Base-by-base conservation (phyloP, 2,113 vertebrate genomes). In the Ranitomeya imitator region DNA sequence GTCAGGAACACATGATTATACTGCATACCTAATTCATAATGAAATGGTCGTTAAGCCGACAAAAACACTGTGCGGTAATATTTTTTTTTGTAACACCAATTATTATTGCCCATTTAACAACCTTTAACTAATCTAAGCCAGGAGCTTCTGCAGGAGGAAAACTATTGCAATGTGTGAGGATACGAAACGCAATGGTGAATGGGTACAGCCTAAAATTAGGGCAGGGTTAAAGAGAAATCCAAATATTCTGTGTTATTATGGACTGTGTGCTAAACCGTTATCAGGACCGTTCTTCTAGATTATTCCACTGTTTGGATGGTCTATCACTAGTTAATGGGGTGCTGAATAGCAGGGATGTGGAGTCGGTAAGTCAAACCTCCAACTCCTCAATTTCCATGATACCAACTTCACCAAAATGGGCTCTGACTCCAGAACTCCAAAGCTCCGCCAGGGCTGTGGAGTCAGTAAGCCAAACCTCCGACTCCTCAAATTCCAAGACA, bases 81-180 rank as follows among this genome's bases (percentile, higher is more conserved):
- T 86, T 86, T 86, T 31, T 31, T 78, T 86, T 61, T 86, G 71
- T 86, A 78, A 86, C 85, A 63, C 73, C 73, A 63, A 78, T 77
- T 86, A 86, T 78, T 78, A 86, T 85, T 86, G 73, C 73, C 59
- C 45, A 76, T 86, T 86, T 77, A 86, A 86, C 85, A 86, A 65
- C 73, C 85, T 86, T 63, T 78, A 77, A 37, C 63, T 78, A 86
- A 86, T 86, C 71, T 86, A 78, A 31, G 85, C 73, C 85, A 61
- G 77, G 51, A 63, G 85, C 71, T 78, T 69, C 63, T 55, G 51
- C 51, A 19, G 63, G 37, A 52, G 73, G 21, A 71, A 71, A 83
- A 51, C 37, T 54, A 67, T 69, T 51, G 12, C 45, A 67, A 65
- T 83, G 81, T 26, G 26, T 19, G 13, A 54, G 61, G 67, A 83